Evolutionary conservation across 37 sponge, comb jelly and placozoan species (phyloP).

Genomic region (Geodia barretti): DNA sequence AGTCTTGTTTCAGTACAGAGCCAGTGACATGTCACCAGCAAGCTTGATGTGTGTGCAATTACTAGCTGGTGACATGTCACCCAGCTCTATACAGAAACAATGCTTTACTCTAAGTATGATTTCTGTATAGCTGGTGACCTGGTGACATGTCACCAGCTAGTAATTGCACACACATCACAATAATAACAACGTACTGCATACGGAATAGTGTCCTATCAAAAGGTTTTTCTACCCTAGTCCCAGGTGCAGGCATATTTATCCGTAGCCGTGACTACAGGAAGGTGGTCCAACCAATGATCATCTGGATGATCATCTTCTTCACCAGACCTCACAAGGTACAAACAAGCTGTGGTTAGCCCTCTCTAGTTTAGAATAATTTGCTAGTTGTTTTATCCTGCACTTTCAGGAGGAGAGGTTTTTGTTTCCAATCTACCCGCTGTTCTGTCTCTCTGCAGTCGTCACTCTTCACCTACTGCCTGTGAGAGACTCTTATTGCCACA

Average conservation of each 20-base stretch:
- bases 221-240: too few species aligned
- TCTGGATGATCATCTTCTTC: slow-evolving; percentile 93
- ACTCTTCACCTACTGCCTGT: slow-evolving; percentile 47
- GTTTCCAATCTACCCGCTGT: slow-evolving; percentile 93
- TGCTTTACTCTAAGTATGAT: too few species aligned
- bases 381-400: neutral
- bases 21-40: too few species aligned
- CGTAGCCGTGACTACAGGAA: slow-evolving; percentile 24
- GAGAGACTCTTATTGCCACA: neutral
- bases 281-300: slow-evolving; percentile 38
- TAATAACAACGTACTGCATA: too few species aligned
- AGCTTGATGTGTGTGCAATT: too few species aligned
- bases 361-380: neutral
- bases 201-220: too few species aligned
- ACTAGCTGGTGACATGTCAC: too few species aligned
- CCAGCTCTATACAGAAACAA: too few species aligned
- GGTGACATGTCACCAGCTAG: too few species aligned
- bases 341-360: neutral
- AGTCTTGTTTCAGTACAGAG: too few species aligned
- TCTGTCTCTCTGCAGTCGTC: slow-evolving; percentile 74
- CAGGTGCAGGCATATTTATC: neutral
- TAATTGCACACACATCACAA: too few species aligned
- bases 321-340: slow-evolving; percentile 89
- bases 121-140: too few species aligned
- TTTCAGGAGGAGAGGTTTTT: slow-evolving; percentile 90